A percentile compares a stretch with the other conserved stretches of the same genome.
Evolutionary conservation across 2,888 invertebrate genomes (phyloP).

Genomic region (Oxycera nigricornis): DNA sequence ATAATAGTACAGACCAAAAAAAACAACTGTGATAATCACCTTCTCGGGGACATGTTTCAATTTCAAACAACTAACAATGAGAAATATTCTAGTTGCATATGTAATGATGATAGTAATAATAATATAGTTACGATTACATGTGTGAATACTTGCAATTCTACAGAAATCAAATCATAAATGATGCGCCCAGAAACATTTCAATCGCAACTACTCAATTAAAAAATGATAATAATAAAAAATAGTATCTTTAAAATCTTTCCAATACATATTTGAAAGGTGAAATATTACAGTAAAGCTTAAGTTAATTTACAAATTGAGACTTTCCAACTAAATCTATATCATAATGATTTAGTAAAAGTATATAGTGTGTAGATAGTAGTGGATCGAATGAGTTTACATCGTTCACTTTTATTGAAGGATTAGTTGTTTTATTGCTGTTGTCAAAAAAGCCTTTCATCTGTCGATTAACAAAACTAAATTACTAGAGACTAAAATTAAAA

Average conservation of each 20-base stretch:
- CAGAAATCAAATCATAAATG: conserved; percentile 29
- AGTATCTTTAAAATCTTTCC: neutral
- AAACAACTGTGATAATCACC: neutral
- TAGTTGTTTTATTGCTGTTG: neutral
- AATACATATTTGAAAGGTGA: neutral
- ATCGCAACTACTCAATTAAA: conserved; percentile 45
- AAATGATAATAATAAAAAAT: conserved; percentile 11
- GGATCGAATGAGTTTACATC: neutral
- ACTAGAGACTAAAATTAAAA: conserved; percentile 10
- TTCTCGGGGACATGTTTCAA: neutral
- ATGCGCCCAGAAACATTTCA: conserved; percentile 45
- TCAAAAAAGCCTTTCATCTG: neutral
- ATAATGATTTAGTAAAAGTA: conserved; percentile 15
- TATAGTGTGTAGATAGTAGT: conserved; percentile 4
- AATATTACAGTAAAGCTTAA: conserved; percentile 9
- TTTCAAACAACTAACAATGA: conserved; percentile 5
- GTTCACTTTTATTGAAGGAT: neutral
- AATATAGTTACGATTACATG: too few species aligned
- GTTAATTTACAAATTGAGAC: conserved; percentile 17
- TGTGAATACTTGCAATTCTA: conserved; percentile 36
- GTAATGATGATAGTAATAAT: conserved; percentile 1
- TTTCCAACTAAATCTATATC: conserved; percentile 23
- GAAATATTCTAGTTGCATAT: neutral
- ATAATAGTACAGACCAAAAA: conserved; percentile 11
- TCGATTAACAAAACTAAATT: neutral